A percentile compares a stretch with the other conserved stretches of the same genome.
These are phyloP conservation scores for Streptopelia turtur DNA, from an alignment of 2,797 vertebrate species.

Conservation along the genomic window DNA sequence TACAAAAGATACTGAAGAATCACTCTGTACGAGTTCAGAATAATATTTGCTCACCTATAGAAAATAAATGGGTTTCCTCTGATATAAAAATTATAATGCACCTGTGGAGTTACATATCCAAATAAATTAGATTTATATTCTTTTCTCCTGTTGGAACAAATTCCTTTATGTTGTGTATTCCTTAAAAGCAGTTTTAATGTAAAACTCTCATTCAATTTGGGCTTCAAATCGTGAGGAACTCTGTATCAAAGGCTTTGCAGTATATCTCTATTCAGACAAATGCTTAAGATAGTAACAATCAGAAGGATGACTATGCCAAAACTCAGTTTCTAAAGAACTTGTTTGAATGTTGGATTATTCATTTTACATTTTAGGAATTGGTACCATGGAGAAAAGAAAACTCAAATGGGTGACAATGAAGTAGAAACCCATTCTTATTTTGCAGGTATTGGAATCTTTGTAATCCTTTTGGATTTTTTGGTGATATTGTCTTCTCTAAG, in stretches of 20 bases:
- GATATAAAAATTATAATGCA: neutral
- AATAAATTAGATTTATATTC: neutral
- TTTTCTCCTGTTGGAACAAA: neutral
- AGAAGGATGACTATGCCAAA: neutral
- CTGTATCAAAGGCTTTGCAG: neutral
- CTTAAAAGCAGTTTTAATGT: neutral
- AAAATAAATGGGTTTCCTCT: neutral
- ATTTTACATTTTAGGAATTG: slow-evolving; percentile 57
- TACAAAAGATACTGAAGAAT: neutral
- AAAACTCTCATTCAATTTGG: neutral
- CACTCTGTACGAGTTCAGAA: neutral
- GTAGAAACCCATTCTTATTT: slow-evolving; percentile 37
- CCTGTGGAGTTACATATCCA: neutral
- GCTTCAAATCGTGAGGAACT: neutral
- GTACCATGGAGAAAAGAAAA: slow-evolving; percentile 10
- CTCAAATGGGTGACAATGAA: neutral
- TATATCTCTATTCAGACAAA: neutral
- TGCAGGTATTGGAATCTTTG: slow-evolving; percentile 25
- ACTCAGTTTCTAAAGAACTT: neutral
- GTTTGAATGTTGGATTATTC: neutral
- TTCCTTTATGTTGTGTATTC: neutral
- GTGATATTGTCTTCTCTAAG: neutral
- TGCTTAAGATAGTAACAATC: neutral
- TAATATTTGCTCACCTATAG: neutral
- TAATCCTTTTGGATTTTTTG: neutral